phyloP scores from a whole-genome alignment of 2,888 invertebrate species.

The Terebella lapidaria region DNA sequence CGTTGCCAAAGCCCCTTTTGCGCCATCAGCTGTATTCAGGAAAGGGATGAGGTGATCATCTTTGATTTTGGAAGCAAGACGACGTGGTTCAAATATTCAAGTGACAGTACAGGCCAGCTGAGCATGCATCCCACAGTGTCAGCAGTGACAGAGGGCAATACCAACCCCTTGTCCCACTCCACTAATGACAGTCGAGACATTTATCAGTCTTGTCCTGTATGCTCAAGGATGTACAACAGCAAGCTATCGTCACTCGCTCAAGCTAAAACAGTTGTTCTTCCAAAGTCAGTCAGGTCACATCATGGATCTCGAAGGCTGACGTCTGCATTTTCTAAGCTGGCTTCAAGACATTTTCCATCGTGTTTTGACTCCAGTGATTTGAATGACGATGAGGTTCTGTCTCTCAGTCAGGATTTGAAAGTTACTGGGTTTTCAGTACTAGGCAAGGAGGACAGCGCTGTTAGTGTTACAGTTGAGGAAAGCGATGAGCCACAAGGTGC shows the following conservation, averaged over 20 bases:
- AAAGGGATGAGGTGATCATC: slow-evolving; percentile 13
- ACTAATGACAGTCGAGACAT: not conserved
- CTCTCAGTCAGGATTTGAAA: not conserved
- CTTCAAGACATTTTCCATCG: slow-evolving; percentile 5
- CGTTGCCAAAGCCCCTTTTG: slow-evolving; percentile 8
- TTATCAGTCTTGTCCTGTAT: slow-evolving; percentile 11
- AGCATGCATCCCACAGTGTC: slow-evolving; percentile 18
- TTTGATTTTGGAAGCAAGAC: slow-evolving; percentile 20
- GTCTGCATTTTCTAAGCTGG: slow-evolving; percentile 11
- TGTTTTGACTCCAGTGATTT: slow-evolving; percentile 11
- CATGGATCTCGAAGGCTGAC: slow-evolving; percentile 3
- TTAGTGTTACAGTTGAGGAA: not conserved
- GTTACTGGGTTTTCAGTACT: not conserved
- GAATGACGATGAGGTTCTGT: not conserved
- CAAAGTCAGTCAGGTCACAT: not conserved
- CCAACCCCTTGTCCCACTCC: not conserved
- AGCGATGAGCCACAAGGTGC: not conserved
- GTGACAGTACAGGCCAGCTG: slow-evolving; percentile 17
- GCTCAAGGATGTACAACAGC: slow-evolving; percentile 4
- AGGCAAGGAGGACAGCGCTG: not conserved
- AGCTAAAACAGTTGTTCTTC: not conserved
- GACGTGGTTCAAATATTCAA: slow-evolving; percentile 17
- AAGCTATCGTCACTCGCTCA: not conserved
- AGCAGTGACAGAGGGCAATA: not conserved
- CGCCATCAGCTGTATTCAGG: slow-evolving; percentile 5